These are phyloP conservation scores for Tuberolachnus salignus DNA, from an alignment of 2,888 invertebrate genomes.

Conservation along the genomic window DNA sequence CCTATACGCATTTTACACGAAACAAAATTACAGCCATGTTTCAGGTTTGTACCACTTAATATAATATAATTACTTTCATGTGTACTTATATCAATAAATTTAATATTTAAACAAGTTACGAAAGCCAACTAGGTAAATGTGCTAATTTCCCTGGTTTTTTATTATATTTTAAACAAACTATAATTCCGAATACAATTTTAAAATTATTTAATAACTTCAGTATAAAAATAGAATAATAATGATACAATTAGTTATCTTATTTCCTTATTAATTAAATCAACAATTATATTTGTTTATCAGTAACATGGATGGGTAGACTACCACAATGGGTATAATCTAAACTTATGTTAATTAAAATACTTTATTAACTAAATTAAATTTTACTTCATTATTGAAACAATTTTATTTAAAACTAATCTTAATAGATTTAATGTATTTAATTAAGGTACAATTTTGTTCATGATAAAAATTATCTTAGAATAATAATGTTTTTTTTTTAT, in stretches of 20 bases:
- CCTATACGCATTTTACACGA: conserved; percentile 87
- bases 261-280: no score
- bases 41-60: conserved; percentile 67
- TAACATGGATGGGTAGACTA: no score
- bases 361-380: not conserved
- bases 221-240: no score
- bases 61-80: not conserved
- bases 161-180: no score
- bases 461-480: not conserved
- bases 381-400: not conserved
- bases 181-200: no score
- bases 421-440: not conserved
- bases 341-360: no score
- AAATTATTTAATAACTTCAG: no score
- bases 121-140: not conserved
- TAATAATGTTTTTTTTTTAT: conserved; percentile 1
- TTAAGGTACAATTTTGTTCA: no score
- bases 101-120: not conserved
- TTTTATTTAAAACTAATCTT: not conserved
- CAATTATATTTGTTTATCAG: no score
- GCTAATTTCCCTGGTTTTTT: no score
- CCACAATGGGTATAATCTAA: no score
- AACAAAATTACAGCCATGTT: conserved; percentile 76
- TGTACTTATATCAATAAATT: not conserved
- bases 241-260: no score